phyloP scores from a whole-genome alignment of 2,888 invertebrate species.

The Theretra japonica region DNA sequence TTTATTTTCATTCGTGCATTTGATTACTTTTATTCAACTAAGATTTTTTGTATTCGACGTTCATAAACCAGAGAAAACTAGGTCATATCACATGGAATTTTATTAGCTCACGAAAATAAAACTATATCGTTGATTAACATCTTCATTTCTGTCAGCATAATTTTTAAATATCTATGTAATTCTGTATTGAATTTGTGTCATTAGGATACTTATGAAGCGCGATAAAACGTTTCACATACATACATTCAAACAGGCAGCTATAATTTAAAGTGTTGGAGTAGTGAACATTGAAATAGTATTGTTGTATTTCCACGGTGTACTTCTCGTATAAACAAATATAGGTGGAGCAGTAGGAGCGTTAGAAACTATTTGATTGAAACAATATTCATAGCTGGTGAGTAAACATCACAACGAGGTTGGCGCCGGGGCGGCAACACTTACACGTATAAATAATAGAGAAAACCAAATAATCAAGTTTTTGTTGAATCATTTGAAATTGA shows the following conservation, averaged over 20 bases:
- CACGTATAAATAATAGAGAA: conserved; percentile 8
- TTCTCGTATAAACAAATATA: background rate
- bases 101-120: conserved; percentile 12
- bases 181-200: background rate
- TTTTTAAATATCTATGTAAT: background rate
- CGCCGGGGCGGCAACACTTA: background rate
- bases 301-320: background rate
- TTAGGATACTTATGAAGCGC: background rate
- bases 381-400: background rate
- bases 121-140: background rate
- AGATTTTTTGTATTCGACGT: background rate
- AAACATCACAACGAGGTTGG: conserved; percentile 8
- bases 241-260: no score
- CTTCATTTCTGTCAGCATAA: background rate
- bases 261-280: background rate
- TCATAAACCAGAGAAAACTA: background rate
- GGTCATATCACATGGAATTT: conserved; percentile 15
- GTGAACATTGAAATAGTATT: background rate
- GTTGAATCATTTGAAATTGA: conserved; percentile 12
- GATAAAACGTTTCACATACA: background rate
- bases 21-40: conserved; percentile 1
- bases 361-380: background rate
- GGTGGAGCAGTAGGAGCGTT: no score
- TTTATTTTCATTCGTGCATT: background rate
- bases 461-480: conserved; percentile 23